Evolutionary conservation across 2,113 vertebrate genomes (phyloP).

Genomic region (Catharus fuscescens): DNA sequence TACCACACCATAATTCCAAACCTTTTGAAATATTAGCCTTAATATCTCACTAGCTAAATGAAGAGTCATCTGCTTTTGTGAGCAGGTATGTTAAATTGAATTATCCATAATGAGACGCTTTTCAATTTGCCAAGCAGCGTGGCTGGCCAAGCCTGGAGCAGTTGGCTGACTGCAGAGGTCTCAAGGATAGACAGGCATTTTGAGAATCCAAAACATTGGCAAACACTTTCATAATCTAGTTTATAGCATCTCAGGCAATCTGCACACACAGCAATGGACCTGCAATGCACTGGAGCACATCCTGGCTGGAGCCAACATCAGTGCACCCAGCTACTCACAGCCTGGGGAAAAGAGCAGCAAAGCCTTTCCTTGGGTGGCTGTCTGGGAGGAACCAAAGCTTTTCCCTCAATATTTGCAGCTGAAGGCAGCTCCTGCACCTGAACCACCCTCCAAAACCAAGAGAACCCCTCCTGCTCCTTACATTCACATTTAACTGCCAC

Average conservation of each 20-base stretch:
- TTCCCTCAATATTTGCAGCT: neutral
- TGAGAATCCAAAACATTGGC: neutral
- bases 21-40: neutral
- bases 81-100: neutral
- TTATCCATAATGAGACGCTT: neutral
- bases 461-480: neutral
- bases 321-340: too few relatives aligned
- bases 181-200: neutral
- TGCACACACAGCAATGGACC: neutral
- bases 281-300: accelerated
- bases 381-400: neutral
- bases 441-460: neutral
- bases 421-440: neutral
- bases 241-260: neutral
- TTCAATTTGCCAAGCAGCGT: neutral
- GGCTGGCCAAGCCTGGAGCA: neutral
- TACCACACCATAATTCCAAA: neutral
- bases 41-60: neutral
- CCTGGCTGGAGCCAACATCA: neutral
- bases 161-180: conserved; percentile 8
- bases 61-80: neutral
- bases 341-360: neutral
- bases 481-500: neutral
- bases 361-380: neutral
- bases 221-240: neutral